Evolutionary conservation across 2,888 invertebrate genomes (phyloP), one percentile per base, ranked within the genome.

Genomic region (Sesia apiformis): DNA sequence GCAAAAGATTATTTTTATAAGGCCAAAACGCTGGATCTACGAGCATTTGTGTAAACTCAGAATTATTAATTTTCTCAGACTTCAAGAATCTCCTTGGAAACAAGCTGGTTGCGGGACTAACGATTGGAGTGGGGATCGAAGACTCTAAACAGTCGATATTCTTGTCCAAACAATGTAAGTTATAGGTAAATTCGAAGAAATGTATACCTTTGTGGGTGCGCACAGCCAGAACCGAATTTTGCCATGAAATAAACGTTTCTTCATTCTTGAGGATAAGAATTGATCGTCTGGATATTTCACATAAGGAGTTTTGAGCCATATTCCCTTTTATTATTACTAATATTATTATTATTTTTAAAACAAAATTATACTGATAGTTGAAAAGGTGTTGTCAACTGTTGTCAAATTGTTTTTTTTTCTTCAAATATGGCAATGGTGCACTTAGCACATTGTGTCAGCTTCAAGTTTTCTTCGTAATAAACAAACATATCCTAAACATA

Each of bases 1-100:
- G 62, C 39, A 74, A 60, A n/a, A 88, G 58, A 40, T 71, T 60
- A 0, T 64, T 59, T 56, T 78, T 81, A 56, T 85, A 80, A 0
- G 85, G 79, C 85, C 86, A 87, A 50, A 84, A 66, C 4, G 76
- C 63, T 3, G 83, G 75, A 53, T 87, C 76, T 4, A 80, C 56
- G 4, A 82, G 64, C 78, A 85, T 75, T 63, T 84, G 78, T 0
- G 75, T 73, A 7, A 74, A 69, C 41, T 85, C 76, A 3, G 72
- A 63, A 60, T 84, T 86, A 39, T 60, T 68, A 56, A 82, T 65
- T 8, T 70, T 64, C 23, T 23, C 23, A 39, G 58, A 59, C 7
- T 65, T 65, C 3, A 78, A 60, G 56, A 77, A 68, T 8, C 60
- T 64, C 6, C 60, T 58, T 5, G 76, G 62, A 46, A 77, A 78